A percentile compares a stretch with the other conserved stretches of the same genome.
Evolutionary conservation across 2,797 vertebrate genomes (phyloP).

Genomic region (Alectoris magna): DNA sequence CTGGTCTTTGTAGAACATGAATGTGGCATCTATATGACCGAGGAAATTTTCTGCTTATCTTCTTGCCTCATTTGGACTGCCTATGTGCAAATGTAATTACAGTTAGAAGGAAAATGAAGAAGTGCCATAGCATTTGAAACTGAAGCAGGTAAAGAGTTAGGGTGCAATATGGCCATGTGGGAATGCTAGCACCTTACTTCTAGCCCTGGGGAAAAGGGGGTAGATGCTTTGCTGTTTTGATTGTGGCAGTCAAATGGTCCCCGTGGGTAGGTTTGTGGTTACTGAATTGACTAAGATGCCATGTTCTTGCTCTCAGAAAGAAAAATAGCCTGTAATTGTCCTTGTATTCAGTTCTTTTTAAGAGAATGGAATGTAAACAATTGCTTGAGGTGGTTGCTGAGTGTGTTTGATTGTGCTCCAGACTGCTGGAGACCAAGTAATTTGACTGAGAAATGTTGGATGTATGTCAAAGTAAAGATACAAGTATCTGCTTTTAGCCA

Average conservation of each 20-base stretch:
- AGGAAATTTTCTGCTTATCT: not conserved
- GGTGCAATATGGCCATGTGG: not conserved
- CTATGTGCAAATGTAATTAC: not conserved
- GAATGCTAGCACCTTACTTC: not conserved
- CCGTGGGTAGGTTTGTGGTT: not conserved
- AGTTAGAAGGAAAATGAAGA: not conserved
- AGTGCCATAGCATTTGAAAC: not conserved
- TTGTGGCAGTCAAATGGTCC: not conserved
- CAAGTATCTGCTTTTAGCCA: not conserved
- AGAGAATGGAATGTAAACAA: not conserved
- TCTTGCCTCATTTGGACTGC: not conserved
- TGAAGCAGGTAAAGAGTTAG: not conserved
- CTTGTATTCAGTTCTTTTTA: not conserved
- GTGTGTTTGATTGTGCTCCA: not conserved
- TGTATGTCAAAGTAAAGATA: not conserved
- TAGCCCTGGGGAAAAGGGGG: not conserved
- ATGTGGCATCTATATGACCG: slow-evolving; percentile 32
- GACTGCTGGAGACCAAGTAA: not conserved
- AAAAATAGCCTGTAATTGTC: not conserved
- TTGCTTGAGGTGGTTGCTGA: not conserved
- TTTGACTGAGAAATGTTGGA: not conserved
- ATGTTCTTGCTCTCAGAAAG: not conserved
- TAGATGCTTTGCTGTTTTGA: not conserved
- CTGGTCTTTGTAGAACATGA: not conserved
- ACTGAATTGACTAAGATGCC: not conserved